A percentile compares a stretch with the other conserved stretches of the same genome.
phyloP scores from a whole-genome alignment of 2,888 invertebrate species.

The Itoplectis maculator region DNA sequence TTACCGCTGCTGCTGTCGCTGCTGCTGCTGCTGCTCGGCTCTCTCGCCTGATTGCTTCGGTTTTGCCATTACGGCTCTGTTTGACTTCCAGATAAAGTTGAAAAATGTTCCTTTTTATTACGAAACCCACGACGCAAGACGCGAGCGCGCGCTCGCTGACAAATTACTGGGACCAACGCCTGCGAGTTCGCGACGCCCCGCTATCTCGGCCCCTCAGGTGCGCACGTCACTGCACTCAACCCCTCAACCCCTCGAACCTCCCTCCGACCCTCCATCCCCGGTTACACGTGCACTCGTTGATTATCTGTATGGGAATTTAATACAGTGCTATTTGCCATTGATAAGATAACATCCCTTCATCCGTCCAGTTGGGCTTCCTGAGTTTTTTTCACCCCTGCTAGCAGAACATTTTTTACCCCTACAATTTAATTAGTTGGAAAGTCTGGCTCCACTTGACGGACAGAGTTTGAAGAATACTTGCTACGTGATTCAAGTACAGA shows the following conservation, averaged over 20 bases:
- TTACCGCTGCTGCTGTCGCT: slow-evolving; percentile 52
- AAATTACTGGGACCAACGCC: slow-evolving; percentile 71
- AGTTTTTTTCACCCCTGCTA: not conserved
- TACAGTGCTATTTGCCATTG: not conserved
- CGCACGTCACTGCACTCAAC: slow-evolving; percentile 20
- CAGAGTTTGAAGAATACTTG: too few relatives aligned
- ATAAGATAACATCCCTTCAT: not conserved
- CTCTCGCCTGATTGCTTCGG: slow-evolving; percentile 51
- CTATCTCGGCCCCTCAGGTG: slow-evolving; percentile 67
- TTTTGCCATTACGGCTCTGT: slow-evolving; percentile 60
- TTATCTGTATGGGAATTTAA: not conserved
- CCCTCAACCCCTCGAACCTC: too few relatives aligned
- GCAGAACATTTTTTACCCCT: not conserved
- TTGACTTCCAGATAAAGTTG: slow-evolving; percentile 64
- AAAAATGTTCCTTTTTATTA: slow-evolving; percentile 66
- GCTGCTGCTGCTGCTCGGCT: slow-evolving; percentile 13
- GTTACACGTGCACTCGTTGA: slow-evolving; percentile 5
- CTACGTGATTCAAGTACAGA: too few relatives aligned
- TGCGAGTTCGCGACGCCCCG: slow-evolving; percentile 52
- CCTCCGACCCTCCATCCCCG: too few relatives aligned
- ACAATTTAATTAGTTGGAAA: not conserved
- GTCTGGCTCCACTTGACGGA: not conserved
- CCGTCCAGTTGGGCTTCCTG: not conserved
- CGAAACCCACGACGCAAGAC: slow-evolving; percentile 56
- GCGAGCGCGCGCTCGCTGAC: slow-evolving; percentile 66